Evolutionary conservation across 2,888 invertebrate species (phyloP).

Genomic region (Epiblema foenella): DNA sequence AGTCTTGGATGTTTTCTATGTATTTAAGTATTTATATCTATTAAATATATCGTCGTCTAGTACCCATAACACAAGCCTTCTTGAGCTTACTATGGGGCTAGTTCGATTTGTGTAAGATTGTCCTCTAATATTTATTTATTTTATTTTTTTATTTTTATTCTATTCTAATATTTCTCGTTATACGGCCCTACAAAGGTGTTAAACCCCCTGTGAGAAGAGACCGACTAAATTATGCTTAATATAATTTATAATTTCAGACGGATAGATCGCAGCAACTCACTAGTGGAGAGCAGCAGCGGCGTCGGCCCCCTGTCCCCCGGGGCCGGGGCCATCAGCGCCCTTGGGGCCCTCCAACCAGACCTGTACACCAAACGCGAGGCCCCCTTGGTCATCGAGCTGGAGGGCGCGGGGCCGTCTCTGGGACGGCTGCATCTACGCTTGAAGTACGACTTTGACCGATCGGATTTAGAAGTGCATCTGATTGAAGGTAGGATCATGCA

Average conservation of each 20-base stretch:
- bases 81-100: too few species aligned
- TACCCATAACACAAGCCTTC: too few species aligned
- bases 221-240: neutral
- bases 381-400: slow-evolving; percentile 88
- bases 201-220: neutral
- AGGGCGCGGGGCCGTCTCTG: slow-evolving; percentile 87
- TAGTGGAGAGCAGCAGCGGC: slow-evolving; percentile 80
- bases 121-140: too few species aligned
- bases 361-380: slow-evolving; percentile 93
- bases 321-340: slow-evolving; percentile 72
- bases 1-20: too few species aligned
- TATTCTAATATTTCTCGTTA: too few species aligned
- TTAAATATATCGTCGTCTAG: too few species aligned
- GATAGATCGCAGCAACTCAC: slow-evolving; percentile 82
- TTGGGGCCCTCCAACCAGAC: slow-evolving; percentile 94
- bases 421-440: slow-evolving; percentile 93
- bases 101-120: too few species aligned
- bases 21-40: too few species aligned
- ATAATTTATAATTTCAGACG: slow-evolving; percentile 62
- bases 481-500: slow-evolving; percentile 89
- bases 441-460: slow-evolving; percentile 95
- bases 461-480: slow-evolving; percentile 95
- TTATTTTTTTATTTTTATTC: too few species aligned
- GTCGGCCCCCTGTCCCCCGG: slow-evolving; percentile 76
- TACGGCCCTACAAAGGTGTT: neutral